Percentiles rank a stretch among this genome's conserved stretches.
phyloP scores from a whole-genome alignment of 2,113 vertebrate species.

The Tragelaphus imberbis region DNA sequence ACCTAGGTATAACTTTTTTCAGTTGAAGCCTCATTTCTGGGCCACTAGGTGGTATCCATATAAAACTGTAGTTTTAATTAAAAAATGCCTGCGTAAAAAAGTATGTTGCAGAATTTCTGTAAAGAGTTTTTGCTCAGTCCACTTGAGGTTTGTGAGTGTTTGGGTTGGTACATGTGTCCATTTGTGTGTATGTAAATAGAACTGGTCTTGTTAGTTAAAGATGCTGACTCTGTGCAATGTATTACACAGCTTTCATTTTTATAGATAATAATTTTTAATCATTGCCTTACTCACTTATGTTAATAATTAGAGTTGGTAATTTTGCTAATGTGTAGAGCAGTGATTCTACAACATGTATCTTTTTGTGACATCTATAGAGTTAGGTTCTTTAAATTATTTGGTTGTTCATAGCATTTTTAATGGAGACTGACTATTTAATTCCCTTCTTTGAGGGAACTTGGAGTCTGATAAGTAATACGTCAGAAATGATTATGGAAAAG shows the following conservation, averaged over 20 bases:
- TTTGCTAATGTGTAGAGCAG: slow-evolving; percentile 17
- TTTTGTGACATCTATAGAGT: slow-evolving; percentile 19
- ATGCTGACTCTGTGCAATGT: neutral
- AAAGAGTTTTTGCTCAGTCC: neutral
- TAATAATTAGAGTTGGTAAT: slow-evolving; percentile 28
- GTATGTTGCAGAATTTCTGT: neutral
- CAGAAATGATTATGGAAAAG: slow-evolving; percentile 70
- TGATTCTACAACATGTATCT: slow-evolving; percentile 9
- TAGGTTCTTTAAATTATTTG: slow-evolving; percentile 48
- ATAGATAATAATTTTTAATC: neutral
- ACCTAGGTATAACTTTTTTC: neutral
- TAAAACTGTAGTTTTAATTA: slow-evolving; percentile 46
- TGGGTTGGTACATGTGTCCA: neutral
- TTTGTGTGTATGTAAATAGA: neutral
- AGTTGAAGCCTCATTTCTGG: slow-evolving; percentile 21
- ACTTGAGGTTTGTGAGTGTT: neutral
- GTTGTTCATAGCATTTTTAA: slow-evolving; percentile 50
- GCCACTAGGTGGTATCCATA: slow-evolving; percentile 54
- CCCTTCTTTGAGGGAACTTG: slow-evolving; percentile 49
- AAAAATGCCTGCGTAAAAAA: neutral
- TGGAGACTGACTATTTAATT: slow-evolving; percentile 67
- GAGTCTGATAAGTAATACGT: slow-evolving; percentile 61
- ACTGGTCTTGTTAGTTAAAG: slow-evolving; percentile 20
- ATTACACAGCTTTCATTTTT: neutral
- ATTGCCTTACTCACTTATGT: neutral